These are phyloP conservation scores for Cydia amplana DNA, from an alignment of 1,140 invertebrate species.

Conservation along the genomic window DNA sequence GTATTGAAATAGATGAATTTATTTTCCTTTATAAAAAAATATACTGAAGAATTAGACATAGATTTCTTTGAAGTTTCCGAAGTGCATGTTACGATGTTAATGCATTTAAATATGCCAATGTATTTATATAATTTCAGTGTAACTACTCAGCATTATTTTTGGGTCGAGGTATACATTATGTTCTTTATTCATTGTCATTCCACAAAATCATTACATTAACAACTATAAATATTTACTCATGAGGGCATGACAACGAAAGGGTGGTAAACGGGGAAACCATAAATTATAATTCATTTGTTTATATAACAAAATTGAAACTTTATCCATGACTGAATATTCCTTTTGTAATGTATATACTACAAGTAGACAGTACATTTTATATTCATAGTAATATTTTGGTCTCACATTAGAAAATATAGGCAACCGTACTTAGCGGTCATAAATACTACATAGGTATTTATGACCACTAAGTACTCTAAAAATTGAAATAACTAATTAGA, in stretches of 20 bases:
- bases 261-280: background rate
- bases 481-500: no score
- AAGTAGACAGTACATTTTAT: no score
- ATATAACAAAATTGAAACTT: no score
- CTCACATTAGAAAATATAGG: no score
- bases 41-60: conserved; percentile 23
- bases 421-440: no score
- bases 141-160: conserved; percentile 48
- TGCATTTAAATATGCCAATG: conserved; percentile 39
- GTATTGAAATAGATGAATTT: conserved; percentile 37
- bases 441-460: no score
- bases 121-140: conserved; percentile 48
- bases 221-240: background rate
- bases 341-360: no score
- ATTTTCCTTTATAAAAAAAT: conserved; percentile 18
- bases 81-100: conserved; percentile 48
- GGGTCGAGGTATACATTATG: conserved; percentile 65
- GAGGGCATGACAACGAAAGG: background rate
- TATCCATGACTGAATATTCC: background rate
- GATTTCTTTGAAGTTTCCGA: conserved; percentile 26
- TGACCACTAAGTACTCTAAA: no score
- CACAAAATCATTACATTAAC: conserved; percentile 35
- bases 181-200: conserved; percentile 46
- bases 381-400: no score
- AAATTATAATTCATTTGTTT: no score